Evolutionary conservation across 1,140 invertebrate species (phyloP), one percentile per base, ranked within the genome.

Genomic region (Babylonia areolata): DNA sequence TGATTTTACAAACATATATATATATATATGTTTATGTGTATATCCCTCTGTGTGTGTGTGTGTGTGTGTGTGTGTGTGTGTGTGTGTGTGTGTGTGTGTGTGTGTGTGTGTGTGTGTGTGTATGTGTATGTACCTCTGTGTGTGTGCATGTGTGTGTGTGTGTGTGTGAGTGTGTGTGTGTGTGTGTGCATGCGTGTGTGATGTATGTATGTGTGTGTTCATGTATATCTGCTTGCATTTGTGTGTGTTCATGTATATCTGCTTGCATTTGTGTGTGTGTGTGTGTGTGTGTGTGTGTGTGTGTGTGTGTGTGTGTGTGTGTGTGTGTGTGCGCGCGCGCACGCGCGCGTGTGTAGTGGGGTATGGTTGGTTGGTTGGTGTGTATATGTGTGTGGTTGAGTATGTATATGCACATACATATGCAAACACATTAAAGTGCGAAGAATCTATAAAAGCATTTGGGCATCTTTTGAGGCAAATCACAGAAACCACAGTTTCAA

Each of bases 171-270:
- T 78, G 77, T 33, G 37, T 78, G 77, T 20, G 0, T 78, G 77
- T 40, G 94, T 93, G 28, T 94, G 93, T 46, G 81, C 23, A 23
- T 78, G 40, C 3, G 12, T 40, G 37, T 17, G 20, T 40, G 37
- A 23, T 78, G 37, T 78, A 17, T 42, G 75, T 39, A 31, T 42
- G 40, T 39, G 40, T 42, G 40, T 42, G 35, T 28, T 17, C 28
- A 23, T 12, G 58, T 64, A 23, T 23, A n/a, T 64, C 15, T 23
- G 0, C 23, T 6, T 51, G 46, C 17, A 17, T 51, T 6, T 51
- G 46, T n/a, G n/a, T n/a, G n/a, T n/a, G n/a, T n/a, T n/a, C n/a
- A n/a, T n/a, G n/a, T n/a, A n/a, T n/a, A n/a, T n/a, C n/a, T n/a
- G n/a, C n/a, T n/a, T n/a, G n/a, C n/a, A n/a, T n/a, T n/a, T n/a